Evolutionary conservation across 2,797 vertebrate genomes (phyloP).

Genomic region (Smutsia temminckii): DNA sequence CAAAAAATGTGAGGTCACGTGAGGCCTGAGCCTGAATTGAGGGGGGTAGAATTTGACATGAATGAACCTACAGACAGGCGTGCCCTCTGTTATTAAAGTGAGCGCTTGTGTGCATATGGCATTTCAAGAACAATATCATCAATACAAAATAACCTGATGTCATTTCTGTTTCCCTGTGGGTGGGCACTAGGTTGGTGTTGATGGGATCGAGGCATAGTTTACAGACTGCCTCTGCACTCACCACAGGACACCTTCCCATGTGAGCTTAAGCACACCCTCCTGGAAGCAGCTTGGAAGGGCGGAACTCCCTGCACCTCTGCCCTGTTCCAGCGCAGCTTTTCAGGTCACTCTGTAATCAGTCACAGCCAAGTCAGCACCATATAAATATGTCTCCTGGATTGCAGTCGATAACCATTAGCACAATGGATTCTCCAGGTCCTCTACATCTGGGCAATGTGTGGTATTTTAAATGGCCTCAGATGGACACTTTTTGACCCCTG

Average conservation of each 20-base stretch:
- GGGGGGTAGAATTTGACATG: not conserved
- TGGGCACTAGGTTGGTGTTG: not conserved
- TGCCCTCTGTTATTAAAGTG: not conserved
- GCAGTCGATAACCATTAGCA: slow-evolving; percentile 12
- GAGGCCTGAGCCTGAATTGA: slow-evolving; percentile 29
- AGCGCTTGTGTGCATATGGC: not conserved
- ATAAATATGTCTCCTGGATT: not conserved
- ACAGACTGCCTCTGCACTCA: no score
- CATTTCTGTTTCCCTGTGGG: not conserved
- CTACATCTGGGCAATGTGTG: not conserved
- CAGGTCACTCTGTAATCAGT: not conserved
- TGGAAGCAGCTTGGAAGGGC: not conserved
- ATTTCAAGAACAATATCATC: not conserved
- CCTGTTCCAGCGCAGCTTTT: not conserved
- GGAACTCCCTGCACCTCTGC: not conserved
- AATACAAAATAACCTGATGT: not conserved
- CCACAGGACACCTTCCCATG: rapidly evolving
- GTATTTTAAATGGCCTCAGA: not conserved
- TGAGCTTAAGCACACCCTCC: not conserved
- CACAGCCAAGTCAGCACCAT: not conserved
- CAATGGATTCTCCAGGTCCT: not conserved
- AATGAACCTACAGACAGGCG: not conserved
- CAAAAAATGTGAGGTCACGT: not conserved
- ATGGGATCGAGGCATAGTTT: rapidly evolving
- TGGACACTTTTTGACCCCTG: not conserved